Evolutionary conservation across 2,888 invertebrate genomes (phyloP).

Genomic region (Caradrina kadenii): DNA sequence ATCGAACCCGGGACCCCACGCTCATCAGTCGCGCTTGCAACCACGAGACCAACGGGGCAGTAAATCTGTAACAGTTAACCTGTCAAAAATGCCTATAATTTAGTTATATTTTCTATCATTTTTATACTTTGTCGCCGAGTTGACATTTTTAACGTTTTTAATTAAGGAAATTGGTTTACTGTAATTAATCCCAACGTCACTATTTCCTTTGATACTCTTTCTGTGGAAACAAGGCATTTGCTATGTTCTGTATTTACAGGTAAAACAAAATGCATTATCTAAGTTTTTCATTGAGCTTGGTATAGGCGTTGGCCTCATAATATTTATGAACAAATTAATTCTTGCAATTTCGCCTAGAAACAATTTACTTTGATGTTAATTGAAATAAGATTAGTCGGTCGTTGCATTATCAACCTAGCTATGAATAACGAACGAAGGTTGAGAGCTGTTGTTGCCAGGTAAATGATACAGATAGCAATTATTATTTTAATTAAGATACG

Average conservation of each 20-base stretch:
- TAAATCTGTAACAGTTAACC: no score
- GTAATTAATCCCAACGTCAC: no score
- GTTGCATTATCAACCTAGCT: slow-evolving; percentile 54
- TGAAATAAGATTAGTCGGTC: slow-evolving; percentile 39
- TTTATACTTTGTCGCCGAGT: no score
- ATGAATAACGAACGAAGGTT: slow-evolving; percentile 41
- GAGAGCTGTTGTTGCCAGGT: slow-evolving; percentile 24
- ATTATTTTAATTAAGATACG: slow-evolving; percentile 40
- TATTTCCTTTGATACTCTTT: background rate
- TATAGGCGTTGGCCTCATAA: background rate
- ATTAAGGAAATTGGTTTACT: no score
- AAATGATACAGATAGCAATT: slow-evolving; percentile 16
- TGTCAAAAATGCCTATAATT: no score
- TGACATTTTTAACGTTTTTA: no score
- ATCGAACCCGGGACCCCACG: no score
- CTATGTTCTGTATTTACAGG: background rate
- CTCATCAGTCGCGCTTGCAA: no score
- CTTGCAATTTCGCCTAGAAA: slow-evolving; percentile 9
- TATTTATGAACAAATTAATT: slow-evolving; percentile 5
- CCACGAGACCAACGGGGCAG: no score
- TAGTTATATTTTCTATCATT: background rate
- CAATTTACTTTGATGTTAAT: slow-evolving; percentile 20
- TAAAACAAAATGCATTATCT: slow-evolving; percentile 1
- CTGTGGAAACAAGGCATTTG: background rate
- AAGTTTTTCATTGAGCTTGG: background rate